A percentile compares a stretch with the other conserved stretches of the same genome.
These are phyloP conservation scores for Lacanobia oleracea DNA, from an alignment of 2,888 invertebrate species.

Conservation along the genomic window DNA sequence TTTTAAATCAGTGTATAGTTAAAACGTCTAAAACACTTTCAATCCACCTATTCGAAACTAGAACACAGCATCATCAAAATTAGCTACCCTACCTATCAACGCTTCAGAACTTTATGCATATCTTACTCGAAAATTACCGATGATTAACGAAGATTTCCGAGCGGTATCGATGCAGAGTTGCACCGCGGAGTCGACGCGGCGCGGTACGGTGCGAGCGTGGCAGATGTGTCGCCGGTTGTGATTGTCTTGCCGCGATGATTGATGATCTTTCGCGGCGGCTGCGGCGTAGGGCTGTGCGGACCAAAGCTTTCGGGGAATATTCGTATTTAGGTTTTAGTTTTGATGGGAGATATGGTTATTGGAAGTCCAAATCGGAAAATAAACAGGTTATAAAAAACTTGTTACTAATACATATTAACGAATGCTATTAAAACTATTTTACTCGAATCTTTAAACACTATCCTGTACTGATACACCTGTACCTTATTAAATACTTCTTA, in stretches of 20 bases:
- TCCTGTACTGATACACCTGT: no score
- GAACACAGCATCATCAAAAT: slow-evolving; percentile 29
- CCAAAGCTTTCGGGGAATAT: neutral
- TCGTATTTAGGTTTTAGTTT: slow-evolving; percentile 8
- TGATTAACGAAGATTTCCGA: slow-evolving; percentile 56
- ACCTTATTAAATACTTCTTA: no score
- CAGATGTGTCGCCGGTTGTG: slow-evolving; percentile 91
- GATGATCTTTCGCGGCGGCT: slow-evolving; percentile 88
- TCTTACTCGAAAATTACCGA: slow-evolving; percentile 56
- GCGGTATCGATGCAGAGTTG: slow-evolving; percentile 51
- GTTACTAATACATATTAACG: no score
- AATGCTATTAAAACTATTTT: no score
- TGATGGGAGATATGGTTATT: neutral
- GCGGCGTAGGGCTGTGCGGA: slow-evolving; percentile 78
- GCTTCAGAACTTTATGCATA: slow-evolving; percentile 42
- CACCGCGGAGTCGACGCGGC: slow-evolving; percentile 46
- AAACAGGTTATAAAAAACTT: no score
- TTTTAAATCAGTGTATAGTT: no score
- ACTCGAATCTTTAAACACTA: no score
- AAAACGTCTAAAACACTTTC: no score
- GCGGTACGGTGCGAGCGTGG: slow-evolving; percentile 73
- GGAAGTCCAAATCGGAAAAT: no score
- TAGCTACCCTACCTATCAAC: slow-evolving; percentile 3
- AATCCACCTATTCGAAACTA: slow-evolving; percentile 22
- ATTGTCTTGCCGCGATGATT: slow-evolving; percentile 90